Base-by-base conservation (phyloP, 1,140 invertebrate species). In the Drosophila repletoides region DNA sequence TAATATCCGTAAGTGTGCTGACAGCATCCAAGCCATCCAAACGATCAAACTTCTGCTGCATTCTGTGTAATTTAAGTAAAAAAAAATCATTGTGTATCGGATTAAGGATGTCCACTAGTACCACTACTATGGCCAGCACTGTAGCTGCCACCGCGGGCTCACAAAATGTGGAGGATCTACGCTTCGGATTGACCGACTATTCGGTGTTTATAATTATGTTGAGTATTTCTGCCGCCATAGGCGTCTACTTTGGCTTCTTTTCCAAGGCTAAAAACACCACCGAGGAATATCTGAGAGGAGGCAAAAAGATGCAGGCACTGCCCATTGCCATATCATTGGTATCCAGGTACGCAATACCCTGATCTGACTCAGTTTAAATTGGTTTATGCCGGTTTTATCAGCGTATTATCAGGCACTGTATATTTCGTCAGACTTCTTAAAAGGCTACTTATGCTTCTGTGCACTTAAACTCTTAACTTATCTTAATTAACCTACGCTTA, bases 251-350 rank as follows among this genome's bases (percentile, higher is more conserved):
- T 72, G 94, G 93, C 0, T 94, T 89, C 60, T 89, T 88, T 29
- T 60, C 83, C 0, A 89, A 89, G 61, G 49, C 70, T 4, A 89
- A 89, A 49, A 89, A 89, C 40, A 89, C 83, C 1, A 89, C 88
- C 1, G 92, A 91, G 22, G 93, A 94, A 38, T 94, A 94, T 61
- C 76, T 94, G 10, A 90, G 93, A 33, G 93, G 93, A 3, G 92
- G 93, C 24, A 93, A 93, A 46, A 91, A 91, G 26, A 93, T 94
- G 93, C 92, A 92, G 24, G 90, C 92, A 6, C 91, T 94, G 31
- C 94, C 94, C 0, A 93, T 94, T 53, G 93, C 93, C 45, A 92
- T 94, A 90, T 94, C 94, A 1, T 74, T 94, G 9, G 91, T 94
- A 28, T 92, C 93, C 28, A 94, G 93, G 93, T 93, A 28, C 45